Conservation (phyloP, 1,140 invertebrate genomes). For the Anoplophora glabripennis region DNA sequence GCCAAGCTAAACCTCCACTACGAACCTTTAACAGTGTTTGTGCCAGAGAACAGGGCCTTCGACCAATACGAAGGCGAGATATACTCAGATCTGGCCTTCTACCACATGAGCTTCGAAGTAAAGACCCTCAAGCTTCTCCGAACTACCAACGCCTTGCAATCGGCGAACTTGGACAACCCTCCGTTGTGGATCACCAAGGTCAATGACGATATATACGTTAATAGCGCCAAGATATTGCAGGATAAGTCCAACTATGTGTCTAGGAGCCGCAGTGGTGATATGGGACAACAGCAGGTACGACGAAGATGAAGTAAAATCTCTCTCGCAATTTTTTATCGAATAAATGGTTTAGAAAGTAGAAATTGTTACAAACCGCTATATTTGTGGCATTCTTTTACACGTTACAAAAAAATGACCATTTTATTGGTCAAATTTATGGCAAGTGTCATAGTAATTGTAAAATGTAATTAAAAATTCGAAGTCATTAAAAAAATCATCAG, state of each 20-base stretch:
- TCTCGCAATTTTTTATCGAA: too few relatives aligned
- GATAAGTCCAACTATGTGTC: conserved; percentile 62
- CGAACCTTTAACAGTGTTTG: conserved; percentile 68
- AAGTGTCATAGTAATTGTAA: too few relatives aligned
- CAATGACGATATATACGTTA: conserved; percentile 69
- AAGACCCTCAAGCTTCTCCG: conserved; percentile 55
- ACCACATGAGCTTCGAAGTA: conserved; percentile 53
- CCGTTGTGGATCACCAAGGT: conserved; percentile 71
- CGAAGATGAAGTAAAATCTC: too few relatives aligned
- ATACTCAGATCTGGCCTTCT: conserved; percentile 59
- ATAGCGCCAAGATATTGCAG: conserved; percentile 69
- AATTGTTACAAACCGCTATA: too few relatives aligned
- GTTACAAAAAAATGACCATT: too few relatives aligned
- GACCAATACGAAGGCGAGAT: conserved; percentile 54
- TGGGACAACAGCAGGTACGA: conserved; percentile 37
- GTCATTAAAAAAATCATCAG: too few relatives aligned
- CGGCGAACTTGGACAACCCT: conserved; percentile 61
- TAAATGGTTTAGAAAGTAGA: too few relatives aligned
- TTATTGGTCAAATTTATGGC: too few relatives aligned
- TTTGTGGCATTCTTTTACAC: too few relatives aligned
- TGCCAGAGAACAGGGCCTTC: conserved; percentile 73
- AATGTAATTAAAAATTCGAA: too few relatives aligned
- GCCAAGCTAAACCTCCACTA: conserved; percentile 54
- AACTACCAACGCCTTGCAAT: conserved; percentile 52
- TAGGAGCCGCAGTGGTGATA: conserved; percentile 25